Conservation (phyloP, 2,113 vertebrate species). For the Vulpes lagopus region DNA sequence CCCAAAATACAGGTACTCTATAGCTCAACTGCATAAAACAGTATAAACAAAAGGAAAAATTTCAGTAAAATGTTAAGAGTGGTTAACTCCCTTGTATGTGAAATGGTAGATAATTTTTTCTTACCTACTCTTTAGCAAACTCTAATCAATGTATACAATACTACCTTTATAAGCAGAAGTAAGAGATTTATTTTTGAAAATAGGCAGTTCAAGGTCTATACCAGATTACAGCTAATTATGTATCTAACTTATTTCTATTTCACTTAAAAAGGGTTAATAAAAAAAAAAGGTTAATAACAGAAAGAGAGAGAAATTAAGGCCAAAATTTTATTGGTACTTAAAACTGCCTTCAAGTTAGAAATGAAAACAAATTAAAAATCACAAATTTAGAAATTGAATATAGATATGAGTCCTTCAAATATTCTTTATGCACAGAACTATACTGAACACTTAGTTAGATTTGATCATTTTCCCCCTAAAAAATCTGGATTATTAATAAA, state of each 20-base stretch:
- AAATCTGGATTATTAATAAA: not conserved
- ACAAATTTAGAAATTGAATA: conserved; percentile 46
- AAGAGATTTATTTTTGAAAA: conserved; percentile 44
- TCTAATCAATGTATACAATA: conserved; percentile 2
- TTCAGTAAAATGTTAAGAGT: conserved; percentile 28
- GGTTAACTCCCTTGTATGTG: not conserved
- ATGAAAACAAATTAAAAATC: conserved; percentile 53
- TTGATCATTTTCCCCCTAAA: not conserved
- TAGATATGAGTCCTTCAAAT: conserved; percentile 6
- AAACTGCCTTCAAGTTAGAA: conserved; percentile 52
- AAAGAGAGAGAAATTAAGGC: conserved; percentile 47
- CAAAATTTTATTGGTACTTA: conserved; percentile 53
- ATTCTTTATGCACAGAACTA: conserved; percentile 13
- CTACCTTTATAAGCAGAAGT: conserved; percentile 38
- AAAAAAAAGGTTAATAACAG: conserved; percentile 40
- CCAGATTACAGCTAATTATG: conserved; percentile 51
- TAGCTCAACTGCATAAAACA: conserved; percentile 32
- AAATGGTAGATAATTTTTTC: conserved; percentile 12
- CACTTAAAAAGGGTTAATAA: conserved; percentile 9
- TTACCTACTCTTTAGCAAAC: conserved; percentile 20
- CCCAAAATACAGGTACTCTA: not conserved
- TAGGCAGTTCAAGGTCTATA: conserved; percentile 16
- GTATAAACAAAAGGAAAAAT: conserved; percentile 25
- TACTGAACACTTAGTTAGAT: not conserved
- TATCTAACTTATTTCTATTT: conserved; percentile 51